Percentiles rank a stretch among this genome's conserved stretches.
These are phyloP conservation scores for Brachionus sp. DNA, from an alignment of 1,140 invertebrate genomes.

Conservation along the genomic window DNA sequence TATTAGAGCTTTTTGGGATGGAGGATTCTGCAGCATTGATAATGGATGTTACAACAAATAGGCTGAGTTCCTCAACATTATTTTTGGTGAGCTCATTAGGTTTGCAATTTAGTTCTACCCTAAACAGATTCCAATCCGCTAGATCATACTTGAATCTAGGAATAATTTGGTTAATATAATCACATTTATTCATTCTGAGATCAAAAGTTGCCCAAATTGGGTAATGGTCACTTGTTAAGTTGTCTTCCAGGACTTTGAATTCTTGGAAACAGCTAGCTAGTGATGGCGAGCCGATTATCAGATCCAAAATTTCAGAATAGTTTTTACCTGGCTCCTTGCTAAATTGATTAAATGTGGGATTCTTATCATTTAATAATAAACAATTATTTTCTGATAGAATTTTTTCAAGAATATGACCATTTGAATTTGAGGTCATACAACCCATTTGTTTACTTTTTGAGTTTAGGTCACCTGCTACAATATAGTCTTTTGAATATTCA, in stretches of 20 bases:
- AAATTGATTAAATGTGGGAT: background rate
- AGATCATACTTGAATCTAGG: background rate
- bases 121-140: background rate
- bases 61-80: background rate
- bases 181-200: background rate
- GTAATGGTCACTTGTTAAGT: background rate
- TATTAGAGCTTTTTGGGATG: background rate
- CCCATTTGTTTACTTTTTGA: background rate
- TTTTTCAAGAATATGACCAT: background rate
- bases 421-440: background rate
- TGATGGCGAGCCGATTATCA: background rate
- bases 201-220: background rate
- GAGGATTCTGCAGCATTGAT: background rate
- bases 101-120: background rate
- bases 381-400: background rate
- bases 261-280: background rate
- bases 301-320: background rate
- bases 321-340: background rate
- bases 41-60: background rate
- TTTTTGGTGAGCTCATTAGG: background rate
- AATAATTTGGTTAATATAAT: background rate
- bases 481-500: background rate
- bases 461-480: background rate
- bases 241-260: background rate
- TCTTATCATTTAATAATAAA: background rate